Evolutionary conservation across 2,797 vertebrate genomes (phyloP), one percentile per base, ranked within the genome.

Genomic region (Malacoctenus gilli): DNA sequence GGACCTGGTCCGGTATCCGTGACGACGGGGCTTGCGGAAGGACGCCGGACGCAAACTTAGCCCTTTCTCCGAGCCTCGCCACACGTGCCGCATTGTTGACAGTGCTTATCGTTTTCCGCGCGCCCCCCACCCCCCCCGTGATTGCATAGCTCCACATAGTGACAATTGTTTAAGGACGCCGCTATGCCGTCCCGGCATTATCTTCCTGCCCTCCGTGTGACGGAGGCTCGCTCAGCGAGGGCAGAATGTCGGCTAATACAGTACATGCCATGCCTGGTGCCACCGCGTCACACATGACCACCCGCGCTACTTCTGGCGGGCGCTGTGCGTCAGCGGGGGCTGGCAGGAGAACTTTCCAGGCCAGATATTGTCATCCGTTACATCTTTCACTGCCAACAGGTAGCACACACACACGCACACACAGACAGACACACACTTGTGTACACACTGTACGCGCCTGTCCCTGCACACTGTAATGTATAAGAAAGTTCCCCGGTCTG

Each of bases 261-360:
- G 22, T 8, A 31, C 55, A 47, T 12, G 30, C 69, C 52, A 38
- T 41, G 52, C 55, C 40, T 15, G n/a, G 42, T 19, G n/a, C 56
- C 31, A 67, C 74, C 72, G 67, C 58, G 40, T 88, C 79, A 85
- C 5, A 13, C 23, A 41, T 51, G 75, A 51, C 72, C 64, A 72
- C 72, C 71, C 51, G 15, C 67, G 77, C 80, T 74, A 48, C 58
- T 46, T 44, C 57, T 63, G 48, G 61, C 72, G 59, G 68, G 50
- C 55, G 59, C 53, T 12, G 56, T 90, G 85, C 73, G 72, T 89
- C 87, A 88, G 57, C 18, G 35, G 54, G 39, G 54, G 75, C 82
- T 79, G 79, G 76, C 76, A 56, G 32, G 52, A 39, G 59, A 31
- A 37, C 66, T 53, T 64, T 54, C 51, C 25, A 58, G 38, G 64